Conservation (phyloP, 2,888 invertebrate species). For the Hecatera dysodea region DNA sequence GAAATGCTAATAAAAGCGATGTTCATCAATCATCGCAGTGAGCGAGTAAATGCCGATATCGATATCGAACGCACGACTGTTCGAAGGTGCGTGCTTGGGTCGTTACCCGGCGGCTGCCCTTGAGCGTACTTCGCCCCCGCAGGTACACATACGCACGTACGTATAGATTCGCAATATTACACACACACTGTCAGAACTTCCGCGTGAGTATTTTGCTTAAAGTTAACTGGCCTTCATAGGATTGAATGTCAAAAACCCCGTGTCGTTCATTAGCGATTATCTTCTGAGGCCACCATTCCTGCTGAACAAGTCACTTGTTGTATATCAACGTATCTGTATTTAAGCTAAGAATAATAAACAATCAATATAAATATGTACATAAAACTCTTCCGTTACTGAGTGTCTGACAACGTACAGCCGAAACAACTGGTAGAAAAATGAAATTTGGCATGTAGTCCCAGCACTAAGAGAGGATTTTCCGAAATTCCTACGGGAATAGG, state of each 20-base stretch:
- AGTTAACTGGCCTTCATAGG: slow-evolving; percentile 79
- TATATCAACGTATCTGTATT: background rate
- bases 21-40: slow-evolving; percentile 60
- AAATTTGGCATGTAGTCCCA: no score
- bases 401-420: no score
- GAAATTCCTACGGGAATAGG: no score
- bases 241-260: slow-evolving; percentile 69
- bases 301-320: slow-evolving; percentile 33
- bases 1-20: slow-evolving; percentile 36
- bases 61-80: slow-evolving; percentile 69
- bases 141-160: slow-evolving; percentile 61
- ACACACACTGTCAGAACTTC: slow-evolving; percentile 73
- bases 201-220: slow-evolving; percentile 74
- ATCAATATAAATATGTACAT: no score
- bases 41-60: slow-evolving; percentile 56
- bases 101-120: slow-evolving; percentile 86
- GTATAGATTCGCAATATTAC: slow-evolving; percentile 58
- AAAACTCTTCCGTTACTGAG: no score
- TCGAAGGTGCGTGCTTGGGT: slow-evolving; percentile 78
- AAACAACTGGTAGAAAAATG: no score
- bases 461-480: no score
- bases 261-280: slow-evolving; percentile 60
- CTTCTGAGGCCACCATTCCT: slow-evolving; percentile 54
- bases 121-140: slow-evolving; percentile 86
- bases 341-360: background rate